Base-by-base conservation (phyloP, 1,140 invertebrate species). In the Ceratoteleas bidentatus region DNA sequence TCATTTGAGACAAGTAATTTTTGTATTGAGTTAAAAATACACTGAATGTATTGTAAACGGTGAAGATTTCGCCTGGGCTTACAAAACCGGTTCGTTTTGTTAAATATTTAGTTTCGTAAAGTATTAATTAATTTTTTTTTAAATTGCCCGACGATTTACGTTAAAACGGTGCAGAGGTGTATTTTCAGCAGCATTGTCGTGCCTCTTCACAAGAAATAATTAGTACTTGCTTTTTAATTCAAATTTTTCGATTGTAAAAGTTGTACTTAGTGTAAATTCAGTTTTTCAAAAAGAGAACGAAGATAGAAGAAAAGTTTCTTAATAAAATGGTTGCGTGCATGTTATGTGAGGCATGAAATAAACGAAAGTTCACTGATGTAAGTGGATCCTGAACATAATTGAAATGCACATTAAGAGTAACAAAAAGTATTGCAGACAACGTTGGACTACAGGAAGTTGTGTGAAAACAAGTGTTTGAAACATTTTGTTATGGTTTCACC, bases 311-410 rank as follows among this genome's bases (percentile, higher is more conserved):
- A 61, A 61, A 62, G 45, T 62, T 62, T 62, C 33, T 50, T 62
- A 62, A 62, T 62, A 50, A 62, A 62, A 50, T 62, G 11, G 45
- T 38, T 50, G 24, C 36, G 50, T 50, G 60, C 60, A 50, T 62
- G 47, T 62, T 50, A 62, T 50, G 32, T 50, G 60, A 50, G 50
- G 50, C 36, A 50, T 50, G 15, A 16, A 62, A 32, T 45, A 14
- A 11, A 62, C 49, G 32, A 62, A 62, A 62, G 32, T 50, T 15
- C 36, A 38, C 47, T 50, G 60, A 62, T 62, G 36, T 62, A 40
- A 49, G 47, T 50, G 32, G 24, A 54, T 65, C 33, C 36, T 15
- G 38, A 10, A 9, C 16, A 14, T 65, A 56, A 56, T 54, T 56
- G 32, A 66, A 66, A 53, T 54, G 40, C 34, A 65, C 32, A 52